These are phyloP conservation scores for Frieseomelitta varia DNA, from an alignment of 1,140 invertebrate species.

Conservation along the genomic window DNA sequence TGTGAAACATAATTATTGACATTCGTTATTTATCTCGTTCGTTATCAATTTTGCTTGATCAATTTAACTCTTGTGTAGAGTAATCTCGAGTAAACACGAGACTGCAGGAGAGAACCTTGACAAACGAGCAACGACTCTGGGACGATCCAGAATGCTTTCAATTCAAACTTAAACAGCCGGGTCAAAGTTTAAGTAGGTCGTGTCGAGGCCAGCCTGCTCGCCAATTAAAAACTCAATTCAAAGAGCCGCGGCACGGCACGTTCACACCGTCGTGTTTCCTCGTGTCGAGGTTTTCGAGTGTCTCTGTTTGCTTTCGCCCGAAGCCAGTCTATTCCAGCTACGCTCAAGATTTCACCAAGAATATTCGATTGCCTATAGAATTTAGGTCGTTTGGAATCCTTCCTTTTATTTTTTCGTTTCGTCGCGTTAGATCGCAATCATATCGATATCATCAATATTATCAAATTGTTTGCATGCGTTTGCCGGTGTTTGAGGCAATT, in stretches of 20 bases:
- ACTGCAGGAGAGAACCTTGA: neutral
- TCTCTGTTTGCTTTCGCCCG: too few species aligned
- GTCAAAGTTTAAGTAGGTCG: constrained; percentile 35
- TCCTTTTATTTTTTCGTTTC: neutral
- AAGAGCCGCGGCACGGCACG: neutral
- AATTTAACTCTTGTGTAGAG: too few species aligned
- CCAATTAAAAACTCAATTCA: constrained; percentile 63
- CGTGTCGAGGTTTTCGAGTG: constrained; percentile 13
- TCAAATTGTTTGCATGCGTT: constrained; percentile 56
- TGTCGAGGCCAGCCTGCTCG: constrained; percentile 7
- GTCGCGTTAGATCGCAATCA: constrained; percentile 13
- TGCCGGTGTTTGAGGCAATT: constrained; percentile 56
- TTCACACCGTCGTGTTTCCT: neutral
- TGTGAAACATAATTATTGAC: too few species aligned
- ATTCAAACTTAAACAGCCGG: constrained; percentile 2
- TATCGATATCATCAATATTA: constrained; percentile 26
- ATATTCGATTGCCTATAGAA: constrained; percentile 55
- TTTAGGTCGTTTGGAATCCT: neutral
- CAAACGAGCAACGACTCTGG: neutral
- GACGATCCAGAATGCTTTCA: neutral
- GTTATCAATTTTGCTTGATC: too few species aligned
- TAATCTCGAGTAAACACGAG: neutral
- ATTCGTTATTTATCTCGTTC: too few species aligned
- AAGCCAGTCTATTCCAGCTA: constrained; percentile 20
- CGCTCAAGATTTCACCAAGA: constrained; percentile 44